Evolutionary conservation across 2,113 vertebrate species (phyloP).

Genomic region (Mesembrinibis cayennensis): DNA sequence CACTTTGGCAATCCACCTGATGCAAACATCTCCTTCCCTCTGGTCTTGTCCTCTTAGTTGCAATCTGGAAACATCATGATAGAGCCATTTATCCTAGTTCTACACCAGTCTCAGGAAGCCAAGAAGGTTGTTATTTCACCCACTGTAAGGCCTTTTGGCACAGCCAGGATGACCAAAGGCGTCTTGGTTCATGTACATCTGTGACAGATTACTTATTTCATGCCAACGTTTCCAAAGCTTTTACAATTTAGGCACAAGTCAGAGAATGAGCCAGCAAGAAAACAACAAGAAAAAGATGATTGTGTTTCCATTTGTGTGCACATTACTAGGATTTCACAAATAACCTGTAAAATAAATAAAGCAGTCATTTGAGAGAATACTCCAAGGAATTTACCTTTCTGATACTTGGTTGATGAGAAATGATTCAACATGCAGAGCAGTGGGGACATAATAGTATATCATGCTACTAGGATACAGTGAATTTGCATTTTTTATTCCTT

Average conservation of each 20-base stretch:
- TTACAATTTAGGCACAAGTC: neutral
- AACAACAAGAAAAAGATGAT: neutral
- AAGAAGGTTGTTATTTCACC: neutral
- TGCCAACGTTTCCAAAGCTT: neutral
- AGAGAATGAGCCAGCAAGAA: neutral
- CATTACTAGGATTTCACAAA: neutral
- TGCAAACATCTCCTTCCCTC: neutral
- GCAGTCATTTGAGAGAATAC: neutral
- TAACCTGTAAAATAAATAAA: neutral
- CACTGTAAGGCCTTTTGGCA: neutral
- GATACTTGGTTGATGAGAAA: neutral
- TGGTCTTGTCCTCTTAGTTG: neutral
- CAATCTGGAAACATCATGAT: neutral
- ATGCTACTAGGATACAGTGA: neutral
- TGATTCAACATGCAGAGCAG: neutral
- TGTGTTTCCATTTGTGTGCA: neutral
- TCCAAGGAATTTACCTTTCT: neutral
- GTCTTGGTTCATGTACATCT: neutral
- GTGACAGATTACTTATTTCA: neutral
- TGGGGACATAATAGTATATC: neutral
- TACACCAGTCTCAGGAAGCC: neutral
- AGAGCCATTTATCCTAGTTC: neutral
- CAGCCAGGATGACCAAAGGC: neutral
- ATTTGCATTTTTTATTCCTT: neutral
- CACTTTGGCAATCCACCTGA: neutral